Base-by-base conservation (phyloP, 2,797 vertebrate species). In the Jordanella pulchra region DNA sequence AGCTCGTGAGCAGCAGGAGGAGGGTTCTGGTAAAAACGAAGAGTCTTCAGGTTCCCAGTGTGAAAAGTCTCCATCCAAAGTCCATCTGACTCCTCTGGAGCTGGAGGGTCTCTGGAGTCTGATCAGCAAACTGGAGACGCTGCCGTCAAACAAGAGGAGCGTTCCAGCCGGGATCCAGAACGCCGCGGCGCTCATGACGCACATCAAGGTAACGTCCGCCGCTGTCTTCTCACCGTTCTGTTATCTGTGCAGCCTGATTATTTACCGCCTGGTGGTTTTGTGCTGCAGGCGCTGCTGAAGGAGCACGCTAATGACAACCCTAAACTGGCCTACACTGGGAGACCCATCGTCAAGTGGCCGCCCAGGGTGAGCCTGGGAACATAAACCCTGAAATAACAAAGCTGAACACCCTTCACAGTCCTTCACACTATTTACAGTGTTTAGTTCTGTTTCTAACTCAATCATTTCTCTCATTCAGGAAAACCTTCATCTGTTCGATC, bases 81-180 rank as follows among this genome's bases (percentile, higher is more conserved):
- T 91, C 63, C 77, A 95, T 71, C 88, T 99, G 83, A 97, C 97
- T 0, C 94, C 97, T 1, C 96, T 98, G 25, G 98, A 99, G 86
- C 91, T 97, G 78, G 97, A 98, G 87, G 98, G 97, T 4, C 93
- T 99, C 70, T 96, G 95, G 90, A 97, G 95, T 89, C 95, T 99
- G 21, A 92, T 99, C 82, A 96, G 96, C 66, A 98, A 97, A 86
- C 93, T 99, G 87, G 97, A 99, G 86, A 89, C 96, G 0, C 93
- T 99, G 65, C 97, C 97, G 1, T 93, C 97, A 67, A 95, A 96
- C 89, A 99, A 98, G 94, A 98, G 97, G 81, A 98, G 96, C 42
- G 96, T 99, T 64, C 98, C 98, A n/a, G 95, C 96, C 0, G 98
- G 98, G 50, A 98, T 99, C 17, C 96, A 98, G 87, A 97, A 99